Evolutionary conservation across 2,113 vertebrate genomes (phyloP).

Genomic region (Balaenoptera acutorostrata): DNA sequence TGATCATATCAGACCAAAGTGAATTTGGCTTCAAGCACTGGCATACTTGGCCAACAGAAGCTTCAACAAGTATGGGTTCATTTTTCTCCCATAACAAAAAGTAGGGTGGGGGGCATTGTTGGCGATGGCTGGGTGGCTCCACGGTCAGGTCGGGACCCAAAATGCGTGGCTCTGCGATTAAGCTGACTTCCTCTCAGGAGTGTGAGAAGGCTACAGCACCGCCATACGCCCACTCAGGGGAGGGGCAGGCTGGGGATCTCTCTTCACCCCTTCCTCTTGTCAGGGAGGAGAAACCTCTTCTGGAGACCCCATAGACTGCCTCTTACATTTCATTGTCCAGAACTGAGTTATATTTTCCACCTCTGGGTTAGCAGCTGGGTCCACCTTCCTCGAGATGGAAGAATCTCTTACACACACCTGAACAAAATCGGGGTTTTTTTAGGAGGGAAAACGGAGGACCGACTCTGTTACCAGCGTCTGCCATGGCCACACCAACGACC

Average conservation of each 20-base stretch:
- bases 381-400: background rate
- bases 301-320: background rate
- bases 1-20: background rate
- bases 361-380: background rate
- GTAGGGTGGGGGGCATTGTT: background rate
- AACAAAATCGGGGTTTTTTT: background rate
- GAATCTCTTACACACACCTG: background rate
- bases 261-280: background rate
- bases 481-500: background rate
- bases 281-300: background rate
- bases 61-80: background rate
- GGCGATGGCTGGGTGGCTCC: background rate
- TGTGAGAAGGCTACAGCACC: background rate
- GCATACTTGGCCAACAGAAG: background rate
- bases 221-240: background rate
- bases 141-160: background rate
- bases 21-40: background rate
- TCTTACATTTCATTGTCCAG: background rate
- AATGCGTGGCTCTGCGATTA: background rate
- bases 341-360: background rate
- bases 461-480: background rate
- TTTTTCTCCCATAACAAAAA: background rate
- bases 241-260: background rate
- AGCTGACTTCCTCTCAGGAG: background rate
- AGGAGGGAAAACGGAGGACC: background rate